phyloP scores from a whole-genome alignment of 1,140 invertebrate species.

The Atta texana region DNA sequence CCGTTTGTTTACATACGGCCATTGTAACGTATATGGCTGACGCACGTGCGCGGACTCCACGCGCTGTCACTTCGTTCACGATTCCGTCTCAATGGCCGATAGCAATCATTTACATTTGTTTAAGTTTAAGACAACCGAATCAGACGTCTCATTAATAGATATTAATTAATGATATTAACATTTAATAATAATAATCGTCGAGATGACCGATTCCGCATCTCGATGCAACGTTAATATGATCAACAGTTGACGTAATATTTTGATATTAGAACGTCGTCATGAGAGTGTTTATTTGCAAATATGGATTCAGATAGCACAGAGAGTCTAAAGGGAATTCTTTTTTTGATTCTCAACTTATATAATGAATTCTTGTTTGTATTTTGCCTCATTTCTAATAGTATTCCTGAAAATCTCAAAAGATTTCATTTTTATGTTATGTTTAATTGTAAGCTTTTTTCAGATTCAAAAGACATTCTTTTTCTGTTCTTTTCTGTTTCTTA shows the following conservation, averaged over 20 bases:
- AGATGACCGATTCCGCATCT: background rate
- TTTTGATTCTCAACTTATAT: no score
- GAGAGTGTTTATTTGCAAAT: background rate
- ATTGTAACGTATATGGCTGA: constrained; percentile 61
- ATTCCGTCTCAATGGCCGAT: constrained; percentile 39
- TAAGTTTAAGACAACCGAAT: background rate
- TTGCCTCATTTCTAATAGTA: no score
- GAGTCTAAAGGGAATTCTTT: no score
- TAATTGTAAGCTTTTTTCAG: no score
- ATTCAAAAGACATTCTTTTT: no score
- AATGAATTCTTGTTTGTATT: no score
- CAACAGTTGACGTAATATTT: background rate
- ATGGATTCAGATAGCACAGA: background rate
- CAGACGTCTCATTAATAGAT: no score
- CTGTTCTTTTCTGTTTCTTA: no score
- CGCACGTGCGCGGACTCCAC: constrained; percentile 64
- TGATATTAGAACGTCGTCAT: background rate
- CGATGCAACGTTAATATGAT: background rate
- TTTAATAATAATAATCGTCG: background rate
- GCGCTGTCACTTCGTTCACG: constrained; percentile 42
- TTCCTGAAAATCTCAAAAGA: no score
- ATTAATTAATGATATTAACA: background rate
- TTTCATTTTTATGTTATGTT: no score
- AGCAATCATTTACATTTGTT: background rate
- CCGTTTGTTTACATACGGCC: constrained; percentile 73